Evolutionary conservation across 1,140 invertebrate genomes (phyloP), one percentile per base, ranked within the genome.

Genomic region (Mercenaria mercenaria): DNA sequence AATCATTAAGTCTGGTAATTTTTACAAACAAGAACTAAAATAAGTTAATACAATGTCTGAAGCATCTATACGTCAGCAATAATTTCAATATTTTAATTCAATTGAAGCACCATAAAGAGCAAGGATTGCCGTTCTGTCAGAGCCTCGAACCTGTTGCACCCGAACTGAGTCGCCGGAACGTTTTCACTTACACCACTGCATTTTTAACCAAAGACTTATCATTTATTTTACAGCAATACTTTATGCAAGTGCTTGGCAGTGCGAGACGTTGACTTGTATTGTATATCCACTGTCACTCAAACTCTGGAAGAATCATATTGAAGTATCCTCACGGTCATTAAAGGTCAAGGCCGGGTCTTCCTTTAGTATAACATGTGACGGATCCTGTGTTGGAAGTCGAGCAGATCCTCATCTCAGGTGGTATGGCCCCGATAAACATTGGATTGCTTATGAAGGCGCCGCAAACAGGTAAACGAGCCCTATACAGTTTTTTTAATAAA

Each of bases 341-440:
- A 59, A n/a, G 2, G 52, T 82, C 13, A 64, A 67, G 59, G 32
- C 29, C 52, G 80, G 80, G n/a, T 61, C 52, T 15, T 23, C 39
- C 34, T 82, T 82, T 43, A 82, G 52, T 26, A 47, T 82, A 13
- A 82, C 80, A n/a, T 82, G 80, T 64, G 80, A 82, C n/a, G 80
- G 80, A 29, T 82, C 80, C n/a, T 43, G 52, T 39, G 80, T 82
- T 20, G 52, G 52, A 0, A 64, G 34, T 26, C 39, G 8, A 3
- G 37, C 32, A 39, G 59, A 82, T 29, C 80, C 80, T 11, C 80
- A 64, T 43, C 59, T 82, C 29, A 59, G 80, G 15, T 82, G 80
- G 80, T 82, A 82, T n/a, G 80, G 80, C 3, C 29, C 80, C 15
- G 52, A 82, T 59, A 82, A 64, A 82, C n/a, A 26, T 15, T 82